Conservation (phyloP, 2,113 vertebrate genomes). For the Cacatua alba region DNA sequence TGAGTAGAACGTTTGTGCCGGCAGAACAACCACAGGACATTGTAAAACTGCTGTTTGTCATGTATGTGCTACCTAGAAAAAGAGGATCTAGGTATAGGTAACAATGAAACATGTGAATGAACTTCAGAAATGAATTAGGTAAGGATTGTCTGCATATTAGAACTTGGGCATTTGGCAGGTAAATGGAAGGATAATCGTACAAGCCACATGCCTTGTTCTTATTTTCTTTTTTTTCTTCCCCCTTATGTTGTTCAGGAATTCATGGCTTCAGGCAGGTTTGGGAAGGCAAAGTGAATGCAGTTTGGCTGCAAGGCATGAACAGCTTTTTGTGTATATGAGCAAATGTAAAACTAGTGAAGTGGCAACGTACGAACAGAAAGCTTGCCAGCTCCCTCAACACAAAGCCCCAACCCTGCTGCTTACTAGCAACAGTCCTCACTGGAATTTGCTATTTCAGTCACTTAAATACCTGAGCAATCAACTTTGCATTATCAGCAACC, state of each 20-base stretch:
- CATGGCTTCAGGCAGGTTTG: not conserved
- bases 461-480: not conserved
- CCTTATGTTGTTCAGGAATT: not conserved
- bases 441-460: not conserved
- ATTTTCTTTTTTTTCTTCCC: fast-evolving
- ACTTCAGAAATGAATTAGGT: not conserved
- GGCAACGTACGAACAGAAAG: not conserved
- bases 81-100: not conserved
- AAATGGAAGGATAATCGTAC: not conserved
- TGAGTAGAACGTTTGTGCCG: conserved; percentile 47
- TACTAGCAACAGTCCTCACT: not conserved
- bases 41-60: not conserved
- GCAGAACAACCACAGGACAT: not conserved
- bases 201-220: not conserved
- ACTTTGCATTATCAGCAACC: not conserved
- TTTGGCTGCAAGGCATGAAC: not conserved
- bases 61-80: not conserved
- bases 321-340: not conserved
- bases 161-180: not conserved
- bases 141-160: not conserved
- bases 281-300: not conserved
- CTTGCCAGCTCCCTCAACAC: not conserved
- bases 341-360: not conserved
- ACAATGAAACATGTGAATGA: not conserved
- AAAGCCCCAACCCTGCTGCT: not conserved